Evolutionary conservation across 2,113 vertebrate genomes (phyloP).

Genomic region (Cygnus buccinator): DNA sequence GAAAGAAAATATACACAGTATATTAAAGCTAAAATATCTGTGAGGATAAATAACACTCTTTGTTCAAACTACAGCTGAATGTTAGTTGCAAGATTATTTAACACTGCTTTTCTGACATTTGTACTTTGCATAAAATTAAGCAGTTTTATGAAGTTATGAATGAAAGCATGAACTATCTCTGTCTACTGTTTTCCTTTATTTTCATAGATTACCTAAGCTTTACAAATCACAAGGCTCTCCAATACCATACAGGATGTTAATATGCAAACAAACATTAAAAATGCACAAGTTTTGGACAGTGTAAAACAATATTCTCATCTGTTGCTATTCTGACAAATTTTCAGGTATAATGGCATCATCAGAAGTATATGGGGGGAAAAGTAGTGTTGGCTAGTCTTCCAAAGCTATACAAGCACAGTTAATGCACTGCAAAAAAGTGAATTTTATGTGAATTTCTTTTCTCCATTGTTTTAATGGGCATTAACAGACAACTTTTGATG

Average conservation of each 20-base stretch:
- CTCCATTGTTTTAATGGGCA: neutral
- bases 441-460: neutral
- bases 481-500: neutral
- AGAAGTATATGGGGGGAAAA: neutral
- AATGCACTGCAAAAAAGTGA: neutral
- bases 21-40: neutral
- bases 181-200: neutral
- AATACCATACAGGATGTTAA: neutral
- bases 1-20: constrained; percentile 40
- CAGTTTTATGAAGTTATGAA: neutral
- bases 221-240: neutral
- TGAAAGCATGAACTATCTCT: neutral
- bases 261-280: neutral
- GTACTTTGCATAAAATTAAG: neutral
- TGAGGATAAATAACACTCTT: neutral
- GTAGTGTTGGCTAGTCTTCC: neutral
- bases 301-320: neutral
- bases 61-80: neutral
- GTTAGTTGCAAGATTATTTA: neutral
- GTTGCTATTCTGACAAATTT: neutral
- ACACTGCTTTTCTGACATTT: neutral
- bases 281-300: neutral
- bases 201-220: neutral
- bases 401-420: neutral
- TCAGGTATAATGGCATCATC: neutral